Evolutionary conservation across 2,797 vertebrate genomes (phyloP).

Genomic region (Molossus alvarezi): DNA sequence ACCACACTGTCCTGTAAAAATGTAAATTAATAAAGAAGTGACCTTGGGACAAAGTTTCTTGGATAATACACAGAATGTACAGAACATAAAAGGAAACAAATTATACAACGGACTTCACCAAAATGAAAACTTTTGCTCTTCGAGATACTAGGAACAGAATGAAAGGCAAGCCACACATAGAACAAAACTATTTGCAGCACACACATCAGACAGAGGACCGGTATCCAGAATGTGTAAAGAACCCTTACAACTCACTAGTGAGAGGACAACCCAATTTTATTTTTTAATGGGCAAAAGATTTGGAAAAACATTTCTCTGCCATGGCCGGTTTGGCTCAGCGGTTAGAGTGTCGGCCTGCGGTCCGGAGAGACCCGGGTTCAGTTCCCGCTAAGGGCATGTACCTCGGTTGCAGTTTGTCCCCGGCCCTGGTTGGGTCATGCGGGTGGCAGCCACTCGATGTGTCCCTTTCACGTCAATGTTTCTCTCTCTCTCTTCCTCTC

Average conservation of each 20-base stretch:
- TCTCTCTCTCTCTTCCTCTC: not conserved
- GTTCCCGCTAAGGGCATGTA: not conserved
- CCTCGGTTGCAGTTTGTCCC: not conserved
- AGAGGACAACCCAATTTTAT: not conserved
- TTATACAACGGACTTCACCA: not conserved
- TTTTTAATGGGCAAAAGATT: not conserved
- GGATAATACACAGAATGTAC: not conserved
- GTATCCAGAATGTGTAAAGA: not conserved
- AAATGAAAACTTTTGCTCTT: not conserved
- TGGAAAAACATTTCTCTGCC: not conserved
- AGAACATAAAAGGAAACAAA: conserved; percentile 40
- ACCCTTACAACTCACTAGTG: not conserved
- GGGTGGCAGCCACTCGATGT: not conserved
- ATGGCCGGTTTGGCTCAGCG: not conserved
- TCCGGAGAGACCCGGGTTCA: not conserved
- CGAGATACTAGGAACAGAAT: not conserved
- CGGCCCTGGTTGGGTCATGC: no score
- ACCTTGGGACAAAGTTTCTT: not conserved
- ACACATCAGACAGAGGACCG: not conserved
- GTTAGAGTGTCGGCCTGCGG: not conserved
- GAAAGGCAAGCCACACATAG: not conserved
- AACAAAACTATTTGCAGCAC: not conserved
- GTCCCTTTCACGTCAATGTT: not conserved
- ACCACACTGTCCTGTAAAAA: not conserved
- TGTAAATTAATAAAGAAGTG: not conserved